Evolutionary conservation across 2,888 invertebrate genomes (phyloP).

Genomic region (Prosopocoilus inquinatus): DNA sequence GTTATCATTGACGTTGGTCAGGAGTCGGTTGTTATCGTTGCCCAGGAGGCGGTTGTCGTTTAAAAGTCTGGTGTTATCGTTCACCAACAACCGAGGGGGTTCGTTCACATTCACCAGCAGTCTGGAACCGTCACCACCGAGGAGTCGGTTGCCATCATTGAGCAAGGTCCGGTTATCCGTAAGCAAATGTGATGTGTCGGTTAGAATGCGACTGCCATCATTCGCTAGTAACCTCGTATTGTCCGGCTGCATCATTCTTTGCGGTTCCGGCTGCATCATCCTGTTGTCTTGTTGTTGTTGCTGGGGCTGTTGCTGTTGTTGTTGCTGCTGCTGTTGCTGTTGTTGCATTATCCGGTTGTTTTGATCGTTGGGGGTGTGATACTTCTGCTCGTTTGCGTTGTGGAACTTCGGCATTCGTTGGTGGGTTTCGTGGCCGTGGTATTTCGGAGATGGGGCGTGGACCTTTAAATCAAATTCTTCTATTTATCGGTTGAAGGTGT

Average conservation of each 20-base stretch:
- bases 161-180: slow-evolving; percentile 30
- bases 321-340: slow-evolving; percentile 19
- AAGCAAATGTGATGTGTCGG: slow-evolving; percentile 37
- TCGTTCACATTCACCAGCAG: slow-evolving; percentile 45
- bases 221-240: slow-evolving; percentile 30
- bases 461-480: slow-evolving; percentile 41
- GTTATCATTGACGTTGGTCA: slow-evolving; percentile 41
- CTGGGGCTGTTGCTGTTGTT: slow-evolving; percentile 6
- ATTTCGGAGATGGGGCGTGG: slow-evolving; percentile 44
- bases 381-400: slow-evolving; percentile 32
- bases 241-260: slow-evolving; percentile 40
- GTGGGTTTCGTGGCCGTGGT: slow-evolving; percentile 37
- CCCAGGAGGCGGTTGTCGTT: slow-evolving; percentile 31
- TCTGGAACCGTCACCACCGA: slow-evolving; percentile 38
- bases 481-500: slow-evolving; percentile 51
- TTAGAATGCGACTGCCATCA: slow-evolving; percentile 29
- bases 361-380: slow-evolving; percentile 28
- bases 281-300: slow-evolving; percentile 32
- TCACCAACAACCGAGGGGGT: slow-evolving; percentile 42
- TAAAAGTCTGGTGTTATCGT: slow-evolving; percentile 40
- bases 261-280: slow-evolving; percentile 41
- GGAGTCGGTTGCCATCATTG: slow-evolving; percentile 28
- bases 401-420: slow-evolving; percentile 36
- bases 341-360: slow-evolving; percentile 40
- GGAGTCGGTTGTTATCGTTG: slow-evolving; percentile 36